Conservation (phyloP, 2,888 invertebrate genomes). For the Sphecodes monilicornis region DNA sequence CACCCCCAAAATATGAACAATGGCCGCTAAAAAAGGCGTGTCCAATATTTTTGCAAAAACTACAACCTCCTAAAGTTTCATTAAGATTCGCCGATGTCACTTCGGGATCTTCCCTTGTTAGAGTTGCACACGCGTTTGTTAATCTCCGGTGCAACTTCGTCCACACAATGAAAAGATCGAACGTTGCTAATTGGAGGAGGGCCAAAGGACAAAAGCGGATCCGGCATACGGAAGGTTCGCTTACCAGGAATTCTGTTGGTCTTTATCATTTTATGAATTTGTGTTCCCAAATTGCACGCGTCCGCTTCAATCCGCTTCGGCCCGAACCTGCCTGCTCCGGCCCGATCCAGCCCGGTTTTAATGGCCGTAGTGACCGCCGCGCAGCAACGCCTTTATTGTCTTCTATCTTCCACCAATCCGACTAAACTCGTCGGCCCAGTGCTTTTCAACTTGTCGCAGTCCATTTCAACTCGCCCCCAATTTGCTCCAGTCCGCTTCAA, state of each 20-base stretch:
- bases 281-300: not conserved
- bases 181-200: slow-evolving; percentile 37
- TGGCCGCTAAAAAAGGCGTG: too few species aligned
- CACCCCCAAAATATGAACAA: too few species aligned
- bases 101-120: too few species aligned
- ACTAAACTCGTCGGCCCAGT: not conserved
- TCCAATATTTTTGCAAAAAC: too few species aligned
- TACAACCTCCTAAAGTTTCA: too few species aligned
- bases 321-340: too few species aligned
- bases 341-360: not conserved
- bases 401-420: not conserved
- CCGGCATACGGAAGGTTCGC: not conserved
- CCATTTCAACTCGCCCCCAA: not conserved
- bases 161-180: slow-evolving; percentile 18
- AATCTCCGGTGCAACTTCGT: not conserved
- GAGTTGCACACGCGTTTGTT: slow-evolving; percentile 1
- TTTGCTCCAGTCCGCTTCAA: not conserved
- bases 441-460: not conserved
- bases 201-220: not conserved
- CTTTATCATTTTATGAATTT: not conserved
- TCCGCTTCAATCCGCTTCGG: not conserved
- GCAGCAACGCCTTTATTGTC: not conserved
- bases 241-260: not conserved
- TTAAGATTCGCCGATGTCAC: too few species aligned
- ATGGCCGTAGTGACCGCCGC: not conserved